These are phyloP conservation scores for Hyperoplus lanceolatus DNA, from an alignment of 2,797 vertebrate genomes.

Conservation along the genomic window DNA sequence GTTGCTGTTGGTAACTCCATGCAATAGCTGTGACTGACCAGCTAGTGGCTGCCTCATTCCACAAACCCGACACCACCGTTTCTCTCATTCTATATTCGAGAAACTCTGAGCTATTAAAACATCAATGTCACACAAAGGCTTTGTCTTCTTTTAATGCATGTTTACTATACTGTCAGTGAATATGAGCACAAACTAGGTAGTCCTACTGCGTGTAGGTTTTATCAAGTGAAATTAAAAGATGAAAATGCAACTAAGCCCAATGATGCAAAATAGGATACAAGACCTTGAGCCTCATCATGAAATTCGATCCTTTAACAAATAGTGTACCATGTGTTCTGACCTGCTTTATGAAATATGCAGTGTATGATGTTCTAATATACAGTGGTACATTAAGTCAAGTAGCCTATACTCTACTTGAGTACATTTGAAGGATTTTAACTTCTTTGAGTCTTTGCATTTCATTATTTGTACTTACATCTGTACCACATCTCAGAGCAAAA, in stretches of 20 bases:
- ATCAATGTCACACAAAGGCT: neutral
- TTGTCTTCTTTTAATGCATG: neutral
- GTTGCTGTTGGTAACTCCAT: neutral
- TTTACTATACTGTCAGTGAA: neutral
- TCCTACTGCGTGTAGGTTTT: neutral
- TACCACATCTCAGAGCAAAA: too few relatives aligned
- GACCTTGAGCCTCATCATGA: neutral
- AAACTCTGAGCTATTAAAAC: slow-evolving; percentile 7
- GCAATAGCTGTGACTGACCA: slow-evolving; percentile 46
- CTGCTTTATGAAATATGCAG: neutral
- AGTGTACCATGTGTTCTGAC: neutral
- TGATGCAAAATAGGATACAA: neutral
- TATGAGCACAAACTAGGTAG: neutral
- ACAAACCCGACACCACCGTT: slow-evolving; percentile 10
- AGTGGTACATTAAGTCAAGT: too few relatives aligned
- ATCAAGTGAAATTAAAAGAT: neutral
- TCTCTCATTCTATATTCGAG: neutral
- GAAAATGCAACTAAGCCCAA: neutral
- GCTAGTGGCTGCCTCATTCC: slow-evolving; percentile 40
- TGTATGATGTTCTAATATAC: too few relatives aligned
- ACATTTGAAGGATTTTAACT: too few relatives aligned
- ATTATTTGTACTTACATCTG: too few relatives aligned
- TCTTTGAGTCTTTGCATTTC: too few relatives aligned
- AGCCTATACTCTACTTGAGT: too few relatives aligned
- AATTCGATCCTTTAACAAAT: neutral